Conservation (phyloP, 2,888 invertebrate genomes). For the Auanema freiburgensis region DNA sequence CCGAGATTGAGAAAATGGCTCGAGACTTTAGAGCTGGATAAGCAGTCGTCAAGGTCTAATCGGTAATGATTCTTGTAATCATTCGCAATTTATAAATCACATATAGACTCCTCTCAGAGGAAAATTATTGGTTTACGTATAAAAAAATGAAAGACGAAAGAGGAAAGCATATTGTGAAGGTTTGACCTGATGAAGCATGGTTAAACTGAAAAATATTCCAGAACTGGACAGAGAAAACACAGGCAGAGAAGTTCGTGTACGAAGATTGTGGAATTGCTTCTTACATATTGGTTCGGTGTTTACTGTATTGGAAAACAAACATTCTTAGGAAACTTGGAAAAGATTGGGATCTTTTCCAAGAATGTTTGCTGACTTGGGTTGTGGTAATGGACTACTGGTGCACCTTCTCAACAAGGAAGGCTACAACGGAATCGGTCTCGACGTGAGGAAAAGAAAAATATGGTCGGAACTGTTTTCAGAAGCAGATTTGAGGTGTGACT, state of each 20-base stretch:
- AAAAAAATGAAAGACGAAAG: conserved; percentile 32
- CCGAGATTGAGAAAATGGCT: conserved; percentile 29
- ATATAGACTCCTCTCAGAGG: conserved; percentile 38
- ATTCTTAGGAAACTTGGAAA: conserved; percentile 30
- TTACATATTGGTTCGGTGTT: conserved; percentile 73
- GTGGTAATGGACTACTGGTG: conserved; percentile 81
- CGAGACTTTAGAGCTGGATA: conserved; percentile 25
- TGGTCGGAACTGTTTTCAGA: conserved; percentile 73
- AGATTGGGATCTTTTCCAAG: conserved; percentile 19
- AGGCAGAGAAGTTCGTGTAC: conserved; percentile 90
- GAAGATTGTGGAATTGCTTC: conserved; percentile 93
- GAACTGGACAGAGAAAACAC: conserved; percentile 89
- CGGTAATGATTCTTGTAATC: conserved; percentile 1
- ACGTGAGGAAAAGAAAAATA: conserved; percentile 76
- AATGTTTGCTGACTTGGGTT: conserved; percentile 91
- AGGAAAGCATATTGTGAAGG: conserved; percentile 35
- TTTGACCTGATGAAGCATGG: conserved; percentile 1
- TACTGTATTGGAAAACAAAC: background rate
- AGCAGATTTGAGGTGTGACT: conserved; percentile 19
- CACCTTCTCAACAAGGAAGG: conserved; percentile 48
- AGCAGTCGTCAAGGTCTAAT: conserved; percentile 13
- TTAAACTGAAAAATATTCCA: conserved; percentile 60
- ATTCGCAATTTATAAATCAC: conserved; percentile 26
- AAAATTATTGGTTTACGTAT: conserved; percentile 43
- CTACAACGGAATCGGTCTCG: conserved; percentile 41